Percentiles rank a stretch among this genome's conserved stretches.
Evolutionary conservation across 2,888 invertebrate genomes (phyloP).

Genomic region (Plebejus argus): DNA sequence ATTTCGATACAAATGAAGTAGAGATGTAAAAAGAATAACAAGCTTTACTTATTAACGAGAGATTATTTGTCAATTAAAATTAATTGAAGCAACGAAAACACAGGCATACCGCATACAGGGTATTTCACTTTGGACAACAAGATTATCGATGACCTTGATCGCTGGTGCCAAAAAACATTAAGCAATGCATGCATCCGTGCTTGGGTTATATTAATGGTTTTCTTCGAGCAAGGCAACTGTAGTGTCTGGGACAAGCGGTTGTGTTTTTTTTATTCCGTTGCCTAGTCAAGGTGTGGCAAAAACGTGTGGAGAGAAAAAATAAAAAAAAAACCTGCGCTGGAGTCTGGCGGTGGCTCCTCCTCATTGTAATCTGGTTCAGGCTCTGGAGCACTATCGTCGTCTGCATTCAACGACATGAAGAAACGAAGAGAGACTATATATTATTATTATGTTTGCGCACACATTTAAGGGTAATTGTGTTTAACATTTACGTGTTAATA

Average conservation of each 20-base stretch:
- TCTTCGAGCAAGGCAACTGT: too few species aligned
- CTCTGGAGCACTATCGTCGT: constrained; percentile 81
- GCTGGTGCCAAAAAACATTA: background rate
- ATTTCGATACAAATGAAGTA: background rate
- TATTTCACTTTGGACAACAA: background rate
- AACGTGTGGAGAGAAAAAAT: background rate
- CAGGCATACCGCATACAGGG: background rate
- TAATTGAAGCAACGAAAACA: background rate
- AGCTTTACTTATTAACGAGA: background rate
- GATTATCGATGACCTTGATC: background rate
- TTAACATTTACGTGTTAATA: too few species aligned
- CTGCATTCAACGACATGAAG: constrained; percentile 89
- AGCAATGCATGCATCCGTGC: background rate
- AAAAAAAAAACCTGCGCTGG: constrained; percentile 48
- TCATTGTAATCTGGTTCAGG: constrained; percentile 75
- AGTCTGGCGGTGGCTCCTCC: constrained; percentile 70
- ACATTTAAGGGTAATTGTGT: constrained; percentile 47
- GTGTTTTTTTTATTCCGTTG: background rate
- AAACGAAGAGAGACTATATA: constrained; percentile 81
- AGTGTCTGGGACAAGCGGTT: too few species aligned
- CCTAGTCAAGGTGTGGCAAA: background rate
- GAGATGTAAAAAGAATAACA: background rate
- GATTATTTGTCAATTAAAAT: background rate
- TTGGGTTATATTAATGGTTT: background rate
- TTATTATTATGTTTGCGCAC: constrained; percentile 80